Conservation (phyloP, 2,888 invertebrate species). For the Thymelicus acteon region DNA sequence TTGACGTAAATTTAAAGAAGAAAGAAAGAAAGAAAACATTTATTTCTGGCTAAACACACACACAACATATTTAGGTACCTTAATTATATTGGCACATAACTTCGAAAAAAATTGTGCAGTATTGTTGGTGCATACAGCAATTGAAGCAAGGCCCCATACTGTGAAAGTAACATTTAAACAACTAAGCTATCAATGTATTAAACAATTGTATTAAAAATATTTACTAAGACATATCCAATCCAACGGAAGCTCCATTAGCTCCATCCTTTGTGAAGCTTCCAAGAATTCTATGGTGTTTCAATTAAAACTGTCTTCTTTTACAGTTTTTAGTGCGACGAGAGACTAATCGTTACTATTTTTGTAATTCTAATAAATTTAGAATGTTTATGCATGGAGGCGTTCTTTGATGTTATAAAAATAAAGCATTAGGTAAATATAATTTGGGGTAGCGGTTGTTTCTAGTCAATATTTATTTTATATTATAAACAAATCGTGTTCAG, state of each 20-base stretch:
- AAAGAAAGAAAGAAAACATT: too few species aligned
- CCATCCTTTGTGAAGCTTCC: conserved; percentile 46
- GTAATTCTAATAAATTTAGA: conserved; percentile 31
- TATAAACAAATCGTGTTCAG: background rate
- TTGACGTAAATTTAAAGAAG: too few species aligned
- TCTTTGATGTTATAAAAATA: conserved; percentile 32
- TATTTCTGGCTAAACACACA: too few species aligned
- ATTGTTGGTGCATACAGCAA: too few species aligned
- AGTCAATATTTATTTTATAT: conserved; percentile 8
- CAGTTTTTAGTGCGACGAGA: conserved; percentile 21
- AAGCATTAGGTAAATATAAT: conserved; percentile 18
- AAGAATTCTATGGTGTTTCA: conserved; percentile 39
- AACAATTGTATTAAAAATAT: too few species aligned
- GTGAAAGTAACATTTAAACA: too few species aligned
- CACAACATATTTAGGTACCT: too few species aligned
- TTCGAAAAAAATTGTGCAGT: too few species aligned
- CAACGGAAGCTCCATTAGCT: conserved; percentile 54
- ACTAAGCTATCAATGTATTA: too few species aligned
- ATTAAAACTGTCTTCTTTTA: conserved; percentile 22
- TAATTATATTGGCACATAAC: too few species aligned
- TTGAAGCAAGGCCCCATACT: too few species aligned
- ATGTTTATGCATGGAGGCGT: conserved; percentile 25
- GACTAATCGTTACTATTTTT: conserved; percentile 31
- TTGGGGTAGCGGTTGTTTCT: background rate
- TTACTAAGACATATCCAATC: background rate